Conservation (phyloP, 2,797 vertebrate genomes). For the Poeciliopsis presidionis region DNA sequence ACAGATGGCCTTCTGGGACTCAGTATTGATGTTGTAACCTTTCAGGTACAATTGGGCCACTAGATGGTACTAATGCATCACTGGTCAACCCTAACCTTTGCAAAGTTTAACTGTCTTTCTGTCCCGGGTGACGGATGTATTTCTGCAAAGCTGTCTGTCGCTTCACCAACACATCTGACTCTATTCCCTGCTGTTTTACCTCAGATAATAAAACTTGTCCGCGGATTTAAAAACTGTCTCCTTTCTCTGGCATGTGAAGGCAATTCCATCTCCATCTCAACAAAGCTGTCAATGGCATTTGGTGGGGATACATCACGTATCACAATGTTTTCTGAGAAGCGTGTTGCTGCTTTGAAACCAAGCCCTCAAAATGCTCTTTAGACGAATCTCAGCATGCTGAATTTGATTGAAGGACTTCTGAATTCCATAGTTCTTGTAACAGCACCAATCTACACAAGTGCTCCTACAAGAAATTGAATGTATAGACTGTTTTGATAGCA, state of each 20-base stretch:
- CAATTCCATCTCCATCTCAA: slow-evolving; percentile 70
- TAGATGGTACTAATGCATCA: slow-evolving; percentile 79
- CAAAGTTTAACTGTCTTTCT: slow-evolving; percentile 25
- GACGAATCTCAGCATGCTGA: slow-evolving; percentile 52
- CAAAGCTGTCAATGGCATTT: slow-evolving; percentile 70
- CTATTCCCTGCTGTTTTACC: slow-evolving; percentile 67
- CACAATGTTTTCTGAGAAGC: slow-evolving; percentile 44
- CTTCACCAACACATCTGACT: slow-evolving; percentile 63
- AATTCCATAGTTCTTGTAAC: slow-evolving; percentile 67
- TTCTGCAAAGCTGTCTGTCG: slow-evolving; percentile 70
- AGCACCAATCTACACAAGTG: slow-evolving; percentile 36
- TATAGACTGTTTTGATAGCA: slow-evolving; percentile 52
- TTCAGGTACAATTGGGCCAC: slow-evolving; percentile 57
- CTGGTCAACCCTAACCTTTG: slow-evolving; percentile 58
- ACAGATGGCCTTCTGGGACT: slow-evolving; percentile 16
- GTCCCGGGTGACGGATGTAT: slow-evolving; percentile 40
- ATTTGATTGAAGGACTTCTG: slow-evolving; percentile 59
- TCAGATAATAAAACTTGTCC: slow-evolving; percentile 53
- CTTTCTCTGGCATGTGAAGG: slow-evolving; percentile 37
- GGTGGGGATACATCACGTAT: slow-evolving; percentile 51
- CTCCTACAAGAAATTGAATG: slow-evolving; percentile 14
- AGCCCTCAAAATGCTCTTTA: slow-evolving; percentile 50
- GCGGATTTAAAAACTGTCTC: slow-evolving; percentile 68
- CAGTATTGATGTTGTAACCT: slow-evolving; percentile 42
- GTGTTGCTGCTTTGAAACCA: slow-evolving; percentile 63